Base-by-base conservation (phyloP, 2,888 invertebrate genomes). In the Ametastegia equiseti region DNA sequence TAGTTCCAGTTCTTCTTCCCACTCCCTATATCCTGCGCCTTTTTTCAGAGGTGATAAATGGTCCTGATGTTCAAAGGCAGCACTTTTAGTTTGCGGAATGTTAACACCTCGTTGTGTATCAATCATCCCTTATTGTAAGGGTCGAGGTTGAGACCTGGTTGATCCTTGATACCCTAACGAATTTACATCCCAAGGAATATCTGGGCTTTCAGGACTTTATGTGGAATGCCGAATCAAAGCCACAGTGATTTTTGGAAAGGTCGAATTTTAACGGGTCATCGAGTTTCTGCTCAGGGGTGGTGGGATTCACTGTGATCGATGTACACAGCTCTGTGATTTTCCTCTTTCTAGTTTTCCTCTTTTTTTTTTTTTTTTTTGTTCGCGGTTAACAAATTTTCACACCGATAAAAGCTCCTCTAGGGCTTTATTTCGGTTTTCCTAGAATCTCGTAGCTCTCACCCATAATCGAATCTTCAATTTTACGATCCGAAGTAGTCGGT, bases 71-170 rank as follows among this genome's bases (percentile, higher is more conserved):
- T n/a, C 5, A 45, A 73, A n/a, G 33, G 54, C 54, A 67, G 80
- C 69, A 45, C 47, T 47, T 80, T 80, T 57, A 69, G 80, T 80
- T 47, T 33, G 19, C 36, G 39, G 33, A 57, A 47, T 69, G 80
- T 69, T 54, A 80, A 80, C 80, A 80, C 23, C n/a, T n/a, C n/a
- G n/a, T 50, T 73, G 39, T 50, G 30, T 36, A 80, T 80, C 73
- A 80, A 80, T 73, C 80, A 80, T 80, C 67, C 69, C 80, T 80
- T 69, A 45, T 19, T 11, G 23, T 23, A 19, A 23, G 54, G 54
- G 54, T 9, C 6, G 1, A 42, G 42, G 7, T 42, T 42, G 42
- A 11, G 42, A 9, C 11, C 6, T 9, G 54, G 2, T 54, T 54
- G 54, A 23, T n/a, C 54, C 23, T 54, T 54, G 11, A 54, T 54